phyloP scores from a whole-genome alignment of 2,797 vertebrate species.

The Otus scops region DNA sequence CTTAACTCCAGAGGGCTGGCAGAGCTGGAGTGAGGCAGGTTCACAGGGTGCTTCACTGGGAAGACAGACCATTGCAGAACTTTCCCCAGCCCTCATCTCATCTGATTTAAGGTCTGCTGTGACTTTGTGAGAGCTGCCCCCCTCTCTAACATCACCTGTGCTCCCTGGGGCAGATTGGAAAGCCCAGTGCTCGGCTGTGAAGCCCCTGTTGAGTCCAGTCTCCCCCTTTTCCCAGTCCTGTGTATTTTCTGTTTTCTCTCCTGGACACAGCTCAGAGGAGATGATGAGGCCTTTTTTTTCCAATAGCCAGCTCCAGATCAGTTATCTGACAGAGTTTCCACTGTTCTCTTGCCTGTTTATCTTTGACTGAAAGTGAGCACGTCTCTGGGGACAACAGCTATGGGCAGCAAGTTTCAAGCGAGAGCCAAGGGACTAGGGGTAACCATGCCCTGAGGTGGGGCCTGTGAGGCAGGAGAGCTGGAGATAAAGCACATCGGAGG shows the following conservation, averaged over 20 bases:
- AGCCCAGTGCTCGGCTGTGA: no score
- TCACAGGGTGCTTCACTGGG: no score
- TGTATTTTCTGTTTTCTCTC: background rate
- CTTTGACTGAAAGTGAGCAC: background rate
- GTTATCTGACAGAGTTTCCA: background rate
- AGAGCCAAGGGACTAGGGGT: background rate
- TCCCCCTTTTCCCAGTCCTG: no score
- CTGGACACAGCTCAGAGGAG: background rate
- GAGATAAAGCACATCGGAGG: background rate
- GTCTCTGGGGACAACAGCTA: background rate
- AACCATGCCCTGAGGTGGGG: background rate
- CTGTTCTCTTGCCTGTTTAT: background rate
- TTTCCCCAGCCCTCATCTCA: background rate
- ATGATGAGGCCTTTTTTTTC: background rate
- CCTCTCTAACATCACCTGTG: no score
- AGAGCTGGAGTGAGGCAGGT: background rate
- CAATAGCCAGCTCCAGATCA: background rate
- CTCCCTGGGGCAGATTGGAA: no score
- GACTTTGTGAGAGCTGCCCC: no score
- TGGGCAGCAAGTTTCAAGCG: background rate
- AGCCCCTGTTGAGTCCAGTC: no score
- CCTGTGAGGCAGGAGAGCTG: background rate
- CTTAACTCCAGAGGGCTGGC: background rate
- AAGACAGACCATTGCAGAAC: background rate
- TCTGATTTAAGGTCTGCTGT: background rate